Percentiles rank a stretch among this genome's conserved stretches.
These are phyloP conservation scores for crab-eating macaque (Macaca fascicularis) DNA, from an alignment of 2,113 vertebrate species.

Conservation along the genomic window DNA sequence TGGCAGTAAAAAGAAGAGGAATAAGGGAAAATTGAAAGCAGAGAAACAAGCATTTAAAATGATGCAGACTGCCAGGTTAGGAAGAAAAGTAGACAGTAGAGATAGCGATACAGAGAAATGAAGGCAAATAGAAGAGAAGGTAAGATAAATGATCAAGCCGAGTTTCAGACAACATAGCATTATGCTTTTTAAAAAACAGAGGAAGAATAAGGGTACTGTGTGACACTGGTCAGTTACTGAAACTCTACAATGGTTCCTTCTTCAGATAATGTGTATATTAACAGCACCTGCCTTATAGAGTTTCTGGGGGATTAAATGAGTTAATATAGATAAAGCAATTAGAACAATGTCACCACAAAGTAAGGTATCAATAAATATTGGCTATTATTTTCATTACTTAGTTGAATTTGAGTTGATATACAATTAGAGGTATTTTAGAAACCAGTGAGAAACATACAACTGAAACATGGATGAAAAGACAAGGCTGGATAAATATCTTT, in stretches of 20 bases:
- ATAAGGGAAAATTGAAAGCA: background rate
- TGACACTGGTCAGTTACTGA: background rate
- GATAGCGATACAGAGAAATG: background rate
- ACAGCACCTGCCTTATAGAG: background rate
- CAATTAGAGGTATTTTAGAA: background rate
- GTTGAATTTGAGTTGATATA: background rate
- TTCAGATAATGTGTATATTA: background rate
- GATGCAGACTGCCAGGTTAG: background rate
- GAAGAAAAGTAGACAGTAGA: background rate
- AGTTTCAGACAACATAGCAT: background rate
- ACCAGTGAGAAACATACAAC: background rate
- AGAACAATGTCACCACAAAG: background rate
- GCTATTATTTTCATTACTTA: background rate
- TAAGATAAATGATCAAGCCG: background rate
- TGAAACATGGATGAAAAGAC: background rate
- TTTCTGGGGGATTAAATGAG: background rate
- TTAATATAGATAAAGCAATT: background rate
- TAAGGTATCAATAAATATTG: conserved; percentile 6
- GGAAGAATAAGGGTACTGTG: background rate
- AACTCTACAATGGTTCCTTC: background rate
- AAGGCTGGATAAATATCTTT: background rate
- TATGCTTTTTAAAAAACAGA: background rate
- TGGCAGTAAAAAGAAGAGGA: background rate
- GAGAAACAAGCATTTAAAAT: background rate
- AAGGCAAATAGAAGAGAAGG: background rate